A percentile compares a stretch with the other conserved stretches of the same genome.
Evolutionary conservation across 2,888 invertebrate species (phyloP).

Genomic region (Punctoribates punctum): DNA sequence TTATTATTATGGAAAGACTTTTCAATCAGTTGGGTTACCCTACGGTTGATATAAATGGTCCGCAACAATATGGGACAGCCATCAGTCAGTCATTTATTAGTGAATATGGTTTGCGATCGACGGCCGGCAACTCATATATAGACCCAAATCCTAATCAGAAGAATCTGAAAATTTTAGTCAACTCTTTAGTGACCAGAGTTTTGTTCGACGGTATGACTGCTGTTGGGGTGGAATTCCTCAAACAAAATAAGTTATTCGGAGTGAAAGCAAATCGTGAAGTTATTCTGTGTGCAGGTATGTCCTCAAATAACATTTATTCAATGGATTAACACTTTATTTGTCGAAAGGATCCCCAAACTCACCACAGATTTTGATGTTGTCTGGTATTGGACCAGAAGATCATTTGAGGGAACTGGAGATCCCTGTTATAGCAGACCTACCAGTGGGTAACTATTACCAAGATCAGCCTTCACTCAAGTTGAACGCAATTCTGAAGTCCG

Average conservation of each 20-base stretch:
- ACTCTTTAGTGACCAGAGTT: conserved; percentile 13
- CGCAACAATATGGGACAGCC: conserved; percentile 38
- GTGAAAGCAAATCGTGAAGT: conserved; percentile 32
- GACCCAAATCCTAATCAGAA: neutral
- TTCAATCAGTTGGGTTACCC: conserved; percentile 25
- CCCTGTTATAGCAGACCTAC: no score
- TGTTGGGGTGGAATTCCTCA: conserved; percentile 25
- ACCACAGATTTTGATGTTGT: no score
- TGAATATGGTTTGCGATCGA: conserved; percentile 6
- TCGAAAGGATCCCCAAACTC: no score
- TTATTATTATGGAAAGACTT: conserved; percentile 8
- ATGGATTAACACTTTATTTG: no score
- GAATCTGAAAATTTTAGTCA: conserved; percentile 15
- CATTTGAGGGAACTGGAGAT: no score
- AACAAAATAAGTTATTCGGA: neutral
- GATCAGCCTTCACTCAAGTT: no score
- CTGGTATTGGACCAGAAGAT: no score
- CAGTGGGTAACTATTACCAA: no score
- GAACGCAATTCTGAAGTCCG: no score
- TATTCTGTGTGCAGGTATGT: conserved; percentile 27
- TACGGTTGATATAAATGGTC: conserved; percentile 40
- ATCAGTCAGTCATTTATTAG: conserved; percentile 23
- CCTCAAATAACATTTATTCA: neutral
- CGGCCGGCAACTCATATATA: conserved; percentile 31
- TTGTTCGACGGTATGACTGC: conserved; percentile 10